Percentiles rank a stretch among this genome's conserved stretches.
These are phyloP conservation scores for Congeria kusceri DNA, from an alignment of 2,888 invertebrate genomes.

Conservation along the genomic window DNA sequence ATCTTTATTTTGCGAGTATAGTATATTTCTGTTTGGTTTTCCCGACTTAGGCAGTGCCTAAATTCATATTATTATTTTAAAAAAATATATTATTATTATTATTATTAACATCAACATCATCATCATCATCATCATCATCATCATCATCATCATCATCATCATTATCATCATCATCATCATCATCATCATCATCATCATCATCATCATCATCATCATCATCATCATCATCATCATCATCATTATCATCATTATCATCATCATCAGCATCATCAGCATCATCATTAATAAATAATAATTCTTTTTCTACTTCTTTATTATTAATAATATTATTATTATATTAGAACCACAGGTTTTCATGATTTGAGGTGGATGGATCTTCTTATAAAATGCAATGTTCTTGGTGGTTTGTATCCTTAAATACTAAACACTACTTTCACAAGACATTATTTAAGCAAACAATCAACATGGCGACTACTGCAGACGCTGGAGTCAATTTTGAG, in stretches of 20 bases:
- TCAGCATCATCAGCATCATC: background rate
- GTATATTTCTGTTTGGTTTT: too few species aligned
- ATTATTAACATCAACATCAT: too few species aligned
- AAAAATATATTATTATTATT: too few species aligned
- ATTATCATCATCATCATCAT: too few species aligned
- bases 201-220: background rate
- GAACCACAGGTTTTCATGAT: too few species aligned
- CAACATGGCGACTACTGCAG: constrained; percentile 64
- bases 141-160: too few species aligned
- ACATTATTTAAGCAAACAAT: background rate
- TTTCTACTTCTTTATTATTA: background rate
- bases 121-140: too few species aligned
- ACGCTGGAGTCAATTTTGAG: constrained; percentile 72
- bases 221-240: background rate
- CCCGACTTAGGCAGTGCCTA: too few species aligned
- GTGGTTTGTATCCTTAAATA: background rate
- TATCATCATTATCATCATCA: background rate
- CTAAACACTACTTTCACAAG: background rate
- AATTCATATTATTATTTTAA: too few species aligned
- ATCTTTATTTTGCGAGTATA: too few species aligned
- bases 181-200: background rate
- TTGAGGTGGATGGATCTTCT: background rate
- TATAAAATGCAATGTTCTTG: constrained; percentile 1
- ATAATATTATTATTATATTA: too few species aligned
- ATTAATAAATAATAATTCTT: background rate